Base-by-base conservation (phyloP, 2,797 vertebrate genomes). In the Aphelocoma californica region DNA sequence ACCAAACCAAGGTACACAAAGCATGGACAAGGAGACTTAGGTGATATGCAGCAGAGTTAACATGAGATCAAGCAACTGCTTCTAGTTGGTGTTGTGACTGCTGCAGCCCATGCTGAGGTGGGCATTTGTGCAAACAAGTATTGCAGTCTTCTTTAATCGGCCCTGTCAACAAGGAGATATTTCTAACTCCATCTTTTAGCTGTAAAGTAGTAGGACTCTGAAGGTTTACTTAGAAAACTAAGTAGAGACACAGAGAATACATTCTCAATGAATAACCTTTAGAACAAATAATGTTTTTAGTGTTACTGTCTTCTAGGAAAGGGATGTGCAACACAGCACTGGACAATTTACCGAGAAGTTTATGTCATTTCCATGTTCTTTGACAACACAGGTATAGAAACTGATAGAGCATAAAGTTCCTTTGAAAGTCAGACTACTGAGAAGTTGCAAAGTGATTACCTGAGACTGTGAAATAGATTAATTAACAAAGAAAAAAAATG, bases 381-480 rank as follows among this genome's bases (percentile, higher is more conserved):
- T 57, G 50, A 93, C 60, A 79, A 15, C 38, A 60, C 7, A 4
- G 5, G 19, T 61, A 45, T 54, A 65, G 28, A 45, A 81, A 88
- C 23, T 93, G 94, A 78, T n/a, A 61, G 54, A 86, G 34, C 14
- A 18, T 64, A 60, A 88, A 73, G 62, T 88, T 97, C 62, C 80
- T 96, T 96, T 95, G 74, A 87, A 91, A 85, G 77, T 38, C 74
- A 88, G 71, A 51, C 78, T 60, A 44, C 34, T 15, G 47, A 93
- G 77, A 86, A 69, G 74, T 95, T 95, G 78, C 66, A 79, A 91
- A 96, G 67, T 95, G 92, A 97, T 95, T 94, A 77, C 62, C 88
- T 95, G 73, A 94, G 86, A 96, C 93, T 96, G 85, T 95, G 95
- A 95, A 93, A 92, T 88, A 91, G 82, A 85, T 97, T 96, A 96